A percentile compares a stretch with the other conserved stretches of the same genome.
phyloP scores from a whole-genome alignment of 2,797 vertebrate genomes.

The Tachyglossus aculeatus region DNA sequence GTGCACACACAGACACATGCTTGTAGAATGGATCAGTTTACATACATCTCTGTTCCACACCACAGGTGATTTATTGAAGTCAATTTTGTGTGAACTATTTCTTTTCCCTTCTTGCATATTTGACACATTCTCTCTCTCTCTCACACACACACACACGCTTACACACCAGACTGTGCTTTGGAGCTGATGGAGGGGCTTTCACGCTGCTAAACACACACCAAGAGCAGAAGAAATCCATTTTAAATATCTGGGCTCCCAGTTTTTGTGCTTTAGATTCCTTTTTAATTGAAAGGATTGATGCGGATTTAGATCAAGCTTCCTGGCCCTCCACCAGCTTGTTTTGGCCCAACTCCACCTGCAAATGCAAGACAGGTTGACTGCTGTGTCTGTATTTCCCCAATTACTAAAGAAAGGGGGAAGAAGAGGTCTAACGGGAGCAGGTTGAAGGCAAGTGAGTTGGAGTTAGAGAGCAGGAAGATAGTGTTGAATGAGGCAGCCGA shows the following conservation, averaged over 20 bases:
- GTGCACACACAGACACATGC: too few species aligned
- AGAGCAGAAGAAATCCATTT: neutral
- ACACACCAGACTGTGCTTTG: neutral
- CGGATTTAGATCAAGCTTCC: constrained; percentile 52
- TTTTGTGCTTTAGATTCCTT: constrained; percentile 61
- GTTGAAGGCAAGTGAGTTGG: neutral
- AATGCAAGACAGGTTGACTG: neutral
- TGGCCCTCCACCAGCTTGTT: constrained; percentile 17
- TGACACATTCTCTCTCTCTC: constrained; percentile 31
- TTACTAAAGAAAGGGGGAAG: neutral
- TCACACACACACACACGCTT: neutral
- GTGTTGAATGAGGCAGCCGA: too few species aligned
- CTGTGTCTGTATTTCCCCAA: neutral
- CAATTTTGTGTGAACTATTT: constrained; percentile 18
- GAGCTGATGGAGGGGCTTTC: too few species aligned
- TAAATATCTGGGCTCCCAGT: constrained; percentile 35
- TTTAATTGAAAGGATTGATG: constrained; percentile 71
- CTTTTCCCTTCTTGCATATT: constrained; percentile 34
- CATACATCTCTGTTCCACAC: constrained; percentile 36
- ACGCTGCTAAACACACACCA: constrained; percentile 1
- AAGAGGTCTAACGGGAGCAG: neutral
- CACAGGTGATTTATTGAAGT: constrained; percentile 14
- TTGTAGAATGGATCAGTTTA: constrained; percentile 45
- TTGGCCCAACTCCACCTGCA: neutral
- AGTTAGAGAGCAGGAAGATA: neutral